Percentiles rank a stretch among this genome's conserved stretches.
These are phyloP conservation scores for Delphinus delphis DNA, from an alignment of 2,113 vertebrate species.

Conservation along the genomic window DNA sequence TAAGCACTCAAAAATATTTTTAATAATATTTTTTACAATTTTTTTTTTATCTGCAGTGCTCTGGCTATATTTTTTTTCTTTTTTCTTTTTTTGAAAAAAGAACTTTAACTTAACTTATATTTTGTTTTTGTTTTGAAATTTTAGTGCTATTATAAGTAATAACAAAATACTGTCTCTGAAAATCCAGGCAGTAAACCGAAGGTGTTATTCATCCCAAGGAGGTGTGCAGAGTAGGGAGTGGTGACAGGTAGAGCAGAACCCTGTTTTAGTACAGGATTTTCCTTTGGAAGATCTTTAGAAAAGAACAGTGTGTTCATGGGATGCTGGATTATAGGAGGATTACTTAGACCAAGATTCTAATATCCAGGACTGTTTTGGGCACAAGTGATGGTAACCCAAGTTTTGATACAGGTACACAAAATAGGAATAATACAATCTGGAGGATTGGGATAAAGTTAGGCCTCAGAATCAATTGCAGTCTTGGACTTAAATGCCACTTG, in stretches of 20 bases:
- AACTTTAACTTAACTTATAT: neutral
- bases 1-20: neutral
- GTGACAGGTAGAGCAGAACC: neutral
- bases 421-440: neutral
- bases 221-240: too few species aligned
- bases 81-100: neutral
- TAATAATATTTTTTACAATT: neutral
- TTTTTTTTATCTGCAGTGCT: neutral
- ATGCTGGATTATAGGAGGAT: neutral
- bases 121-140: neutral
- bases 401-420: neutral
- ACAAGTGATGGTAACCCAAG: neutral
- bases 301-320: neutral
- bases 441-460: neutral
- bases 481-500: neutral
- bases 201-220: neutral
- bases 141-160: neutral
- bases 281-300: neutral
- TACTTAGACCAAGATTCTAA: neutral
- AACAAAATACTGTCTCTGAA: neutral
- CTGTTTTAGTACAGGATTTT: neutral
- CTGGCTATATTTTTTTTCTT: neutral
- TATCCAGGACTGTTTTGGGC: neutral
- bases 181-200: neutral
- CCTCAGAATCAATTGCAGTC: neutral